phyloP scores from a whole-genome alignment of 2,888 invertebrate species.

The Octodonta nipae region DNA sequence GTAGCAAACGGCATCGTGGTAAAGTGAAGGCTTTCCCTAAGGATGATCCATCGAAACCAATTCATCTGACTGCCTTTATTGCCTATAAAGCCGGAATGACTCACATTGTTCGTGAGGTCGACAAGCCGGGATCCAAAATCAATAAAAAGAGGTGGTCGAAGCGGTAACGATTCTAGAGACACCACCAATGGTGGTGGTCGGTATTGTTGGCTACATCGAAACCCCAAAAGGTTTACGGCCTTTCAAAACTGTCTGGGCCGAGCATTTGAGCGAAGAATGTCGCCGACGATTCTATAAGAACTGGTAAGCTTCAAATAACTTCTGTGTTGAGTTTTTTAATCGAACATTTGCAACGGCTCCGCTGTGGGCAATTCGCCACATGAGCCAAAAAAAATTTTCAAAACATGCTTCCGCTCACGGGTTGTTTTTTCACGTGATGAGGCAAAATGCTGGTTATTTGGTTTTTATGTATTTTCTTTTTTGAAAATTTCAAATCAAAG shows the following conservation, averaged over 20 bases:
- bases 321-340: background rate
- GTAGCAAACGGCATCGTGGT: constrained; percentile 90
- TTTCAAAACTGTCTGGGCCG: constrained; percentile 93
- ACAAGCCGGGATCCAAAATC: constrained; percentile 96
- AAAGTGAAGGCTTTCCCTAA: constrained; percentile 99
- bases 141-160: constrained; percentile 99
- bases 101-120: constrained; percentile 95
- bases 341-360: no score
- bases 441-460: no score
- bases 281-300: constrained; percentile 99
- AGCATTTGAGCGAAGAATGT: constrained; percentile 97
- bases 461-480: no score
- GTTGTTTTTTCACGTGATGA: no score
- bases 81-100: constrained; percentile 99
- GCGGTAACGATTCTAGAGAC: constrained; percentile 96
- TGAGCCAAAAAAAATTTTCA: no score
- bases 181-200: constrained; percentile 95
- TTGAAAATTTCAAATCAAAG: no score
- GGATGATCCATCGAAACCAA: constrained; percentile 91
- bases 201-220: constrained; percentile 96
- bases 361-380: no score
- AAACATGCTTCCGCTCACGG: no score
- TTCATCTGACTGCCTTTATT: constrained; percentile 93
- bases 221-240: constrained; percentile 94
- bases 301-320: constrained; percentile 63